Evolutionary conservation across 2,888 invertebrate species (phyloP).

Genomic region (Sinopyrophorus schimmeli): DNA sequence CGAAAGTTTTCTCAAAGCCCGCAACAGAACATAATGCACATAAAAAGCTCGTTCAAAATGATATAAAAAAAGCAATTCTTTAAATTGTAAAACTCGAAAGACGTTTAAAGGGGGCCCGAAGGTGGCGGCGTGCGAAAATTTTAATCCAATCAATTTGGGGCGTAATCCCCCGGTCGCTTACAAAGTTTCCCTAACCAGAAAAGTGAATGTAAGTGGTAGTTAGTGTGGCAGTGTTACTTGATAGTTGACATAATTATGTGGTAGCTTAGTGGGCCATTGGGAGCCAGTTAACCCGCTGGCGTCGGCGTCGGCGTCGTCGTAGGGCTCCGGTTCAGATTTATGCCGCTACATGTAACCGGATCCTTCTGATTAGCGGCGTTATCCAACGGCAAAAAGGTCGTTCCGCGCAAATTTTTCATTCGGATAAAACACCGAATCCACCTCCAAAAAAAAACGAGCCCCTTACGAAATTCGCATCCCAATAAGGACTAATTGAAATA

Average conservation of each 20-base stretch:
- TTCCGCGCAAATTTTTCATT: slow-evolving; percentile 5
- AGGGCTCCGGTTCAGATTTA: slow-evolving; percentile 53
- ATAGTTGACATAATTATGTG: slow-evolving; percentile 55
- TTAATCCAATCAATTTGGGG: too few relatives aligned
- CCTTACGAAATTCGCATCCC: slow-evolving; percentile 9
- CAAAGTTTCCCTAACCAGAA: too few relatives aligned
- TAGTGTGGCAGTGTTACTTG: slow-evolving; percentile 49
- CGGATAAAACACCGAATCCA: background rate
- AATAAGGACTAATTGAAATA: slow-evolving; percentile 41
- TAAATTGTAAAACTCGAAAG: too few relatives aligned
- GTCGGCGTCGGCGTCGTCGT: too few relatives aligned
- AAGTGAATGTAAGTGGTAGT: slow-evolving; percentile 19
- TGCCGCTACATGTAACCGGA: slow-evolving; percentile 51
- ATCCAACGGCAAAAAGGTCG: slow-evolving; percentile 36
- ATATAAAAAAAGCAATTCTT: too few relatives aligned
- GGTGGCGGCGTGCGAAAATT: too few relatives aligned
- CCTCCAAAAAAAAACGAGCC: too few relatives aligned
- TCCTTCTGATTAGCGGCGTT: slow-evolving; percentile 41
- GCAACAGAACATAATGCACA: too few relatives aligned
- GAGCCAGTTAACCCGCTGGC: slow-evolving; percentile 54
- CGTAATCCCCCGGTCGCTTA: too few relatives aligned
- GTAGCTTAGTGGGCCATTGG: slow-evolving; percentile 53
- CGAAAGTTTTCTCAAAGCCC: too few relatives aligned
- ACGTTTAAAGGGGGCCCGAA: too few relatives aligned
- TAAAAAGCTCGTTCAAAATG: too few relatives aligned